Conservation (phyloP, 2,797 vertebrate species). For the Ispidina picta region DNA sequence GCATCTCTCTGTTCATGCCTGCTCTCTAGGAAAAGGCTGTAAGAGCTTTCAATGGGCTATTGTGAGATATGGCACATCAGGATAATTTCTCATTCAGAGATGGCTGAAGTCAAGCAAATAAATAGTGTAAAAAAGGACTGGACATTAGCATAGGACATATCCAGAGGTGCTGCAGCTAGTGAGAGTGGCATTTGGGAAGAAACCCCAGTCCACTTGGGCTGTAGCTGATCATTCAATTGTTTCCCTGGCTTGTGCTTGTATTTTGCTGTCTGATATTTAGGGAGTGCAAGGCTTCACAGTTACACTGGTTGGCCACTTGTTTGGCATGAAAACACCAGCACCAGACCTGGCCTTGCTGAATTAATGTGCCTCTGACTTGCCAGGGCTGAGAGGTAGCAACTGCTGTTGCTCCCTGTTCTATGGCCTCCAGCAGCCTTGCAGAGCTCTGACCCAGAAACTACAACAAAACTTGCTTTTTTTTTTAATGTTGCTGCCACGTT, state of each 20-base stretch:
- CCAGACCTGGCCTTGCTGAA: not conserved
- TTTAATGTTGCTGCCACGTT: not conserved
- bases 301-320: not conserved
- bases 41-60: not conserved
- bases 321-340: not conserved
- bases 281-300: not conserved
- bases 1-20: not conserved
- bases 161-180: not conserved
- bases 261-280: not conserved
- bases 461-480: not conserved
- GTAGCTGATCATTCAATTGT: not conserved
- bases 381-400: fast-evolving
- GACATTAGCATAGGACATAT: not conserved
- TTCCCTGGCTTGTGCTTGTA: not conserved
- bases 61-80: not conserved
- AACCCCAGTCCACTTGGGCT: not conserved
- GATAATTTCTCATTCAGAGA: not conserved
- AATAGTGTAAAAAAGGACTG: not conserved
- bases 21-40: not conserved
- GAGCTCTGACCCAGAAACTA: not conserved
- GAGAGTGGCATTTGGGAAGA: not conserved
- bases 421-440: not conserved
- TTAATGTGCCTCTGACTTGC: not conserved
- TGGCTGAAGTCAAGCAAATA: not conserved
- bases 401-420: not conserved